Conservation (phyloP, 2,797 vertebrate species). For the Anableps anableps region DNA sequence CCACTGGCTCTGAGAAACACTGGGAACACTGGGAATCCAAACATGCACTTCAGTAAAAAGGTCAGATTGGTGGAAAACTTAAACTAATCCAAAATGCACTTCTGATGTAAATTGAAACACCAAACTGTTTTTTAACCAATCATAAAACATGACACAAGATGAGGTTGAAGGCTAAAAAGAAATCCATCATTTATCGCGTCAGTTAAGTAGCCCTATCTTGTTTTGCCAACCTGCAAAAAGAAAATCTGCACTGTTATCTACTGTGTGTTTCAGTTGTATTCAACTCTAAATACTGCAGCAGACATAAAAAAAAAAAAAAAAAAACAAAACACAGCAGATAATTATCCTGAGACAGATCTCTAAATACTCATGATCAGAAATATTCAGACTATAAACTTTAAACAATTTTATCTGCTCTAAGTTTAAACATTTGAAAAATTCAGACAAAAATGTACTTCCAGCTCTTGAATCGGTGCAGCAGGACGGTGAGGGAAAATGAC, state of each 20-base stretch:
- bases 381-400: not conserved
- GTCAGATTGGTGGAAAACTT: slow-evolving; percentile 7
- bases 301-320: not conserved
- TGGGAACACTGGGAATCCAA: slow-evolving; percentile 16
- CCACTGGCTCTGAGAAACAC: not conserved
- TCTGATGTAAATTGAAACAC: not conserved
- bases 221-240: not conserved
- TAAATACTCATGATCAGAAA: not conserved
- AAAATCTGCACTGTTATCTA: not conserved
- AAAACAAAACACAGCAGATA: not conserved
- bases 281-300: not conserved
- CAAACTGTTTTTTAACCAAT: not conserved
- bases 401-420: not conserved
- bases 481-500: not conserved
- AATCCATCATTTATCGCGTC: not conserved
- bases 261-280: not conserved
- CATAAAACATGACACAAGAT: not conserved
- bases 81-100: not conserved
- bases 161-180: not conserved
- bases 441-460: slow-evolving; percentile 20
- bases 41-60: not conserved
- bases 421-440: not conserved
- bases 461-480: not conserved
- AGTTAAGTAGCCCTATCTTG: not conserved
- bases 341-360: not conserved